Base-by-base conservation (phyloP, 1,140 invertebrate genomes). In the Diabrotica virgifera region DNA sequence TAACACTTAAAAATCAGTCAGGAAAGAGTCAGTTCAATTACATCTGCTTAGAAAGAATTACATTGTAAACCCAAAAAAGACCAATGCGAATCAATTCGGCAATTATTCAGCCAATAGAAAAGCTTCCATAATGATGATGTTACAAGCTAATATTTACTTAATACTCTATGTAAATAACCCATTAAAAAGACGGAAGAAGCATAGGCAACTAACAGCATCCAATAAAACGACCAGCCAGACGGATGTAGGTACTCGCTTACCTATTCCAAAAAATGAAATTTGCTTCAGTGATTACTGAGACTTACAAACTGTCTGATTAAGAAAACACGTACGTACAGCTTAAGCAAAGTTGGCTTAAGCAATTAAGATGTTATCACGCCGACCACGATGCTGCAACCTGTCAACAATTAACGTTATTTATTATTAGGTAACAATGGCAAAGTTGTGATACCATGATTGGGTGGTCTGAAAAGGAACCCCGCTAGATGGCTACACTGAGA, bases 341-440 rank as follows among this genome's bases (percentile, higher is more conserved):
- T n/a, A n/a, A n/a, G 73, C 68, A 77, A 77, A 76, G 70, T 76
- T 55, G 53, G 53, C 24, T 55, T 73, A 69, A 75, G 71, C 72
- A 77, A 77, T 77, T 77, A 76, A 77, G 76, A 77, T 77, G 76
- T 77, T 77, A 77, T 77, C 76, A 65, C 72, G 67, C 65, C 70
- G 60, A 67, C 70, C 73, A 72, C 76, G 74, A 77, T 76, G 73
- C 74, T 72, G 73, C 70, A 66, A 74, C 70, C 76, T 75, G 76
- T 77, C 76, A 72, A 76, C 76, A 77, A 77, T 77, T 77, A 77
- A 77, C 74, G 73, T 77, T 74, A 77, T 77, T 77, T 77, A 77
- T 77, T 76, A 75, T 75, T 72, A 75, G 71, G 71, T 69, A 77
- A 77, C 74, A 77, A 77, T 77, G 71, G 76, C 74, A 72, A 76